phyloP scores from a whole-genome alignment of 2,888 invertebrate species.

The Oconnorella tubifera region DNA sequence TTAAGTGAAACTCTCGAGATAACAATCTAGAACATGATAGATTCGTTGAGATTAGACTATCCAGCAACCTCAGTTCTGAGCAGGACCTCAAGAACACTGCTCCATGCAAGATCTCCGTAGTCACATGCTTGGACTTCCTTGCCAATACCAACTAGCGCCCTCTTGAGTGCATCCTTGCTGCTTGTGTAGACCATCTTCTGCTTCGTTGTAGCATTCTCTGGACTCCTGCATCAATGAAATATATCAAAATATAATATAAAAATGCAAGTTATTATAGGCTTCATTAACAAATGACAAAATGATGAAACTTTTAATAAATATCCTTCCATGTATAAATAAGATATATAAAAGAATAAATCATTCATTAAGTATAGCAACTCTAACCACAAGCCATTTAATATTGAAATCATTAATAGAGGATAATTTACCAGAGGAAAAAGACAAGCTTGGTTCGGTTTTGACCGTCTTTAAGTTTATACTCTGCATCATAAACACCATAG shows the following conservation, averaged over 20 bases:
- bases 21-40: too few relatives aligned
- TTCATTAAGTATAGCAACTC: too few relatives aligned
- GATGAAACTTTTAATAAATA: too few relatives aligned
- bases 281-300: not conserved
- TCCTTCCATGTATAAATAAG: too few relatives aligned
- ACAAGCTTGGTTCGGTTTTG: conserved; percentile 44
- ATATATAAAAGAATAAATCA: too few relatives aligned
- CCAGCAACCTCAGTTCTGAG: conserved; percentile 22
- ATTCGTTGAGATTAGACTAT: too few relatives aligned
- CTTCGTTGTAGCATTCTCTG: conserved; percentile 88
- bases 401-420: conserved; percentile 14
- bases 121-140: conserved; percentile 95
- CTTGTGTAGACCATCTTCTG: conserved; percentile 77
- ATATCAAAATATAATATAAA: not conserved
- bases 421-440: conserved; percentile 50
- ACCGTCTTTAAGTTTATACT: conserved; percentile 76
- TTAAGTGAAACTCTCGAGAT: too few relatives aligned
- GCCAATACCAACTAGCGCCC: conserved; percentile 91
- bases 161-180: conserved; percentile 96
- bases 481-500: conserved; percentile 93
- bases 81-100: conserved; percentile 40
- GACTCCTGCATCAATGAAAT: conserved; percentile 64
- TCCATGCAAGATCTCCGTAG: conserved; percentile 68
- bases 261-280: not conserved
- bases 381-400: too few relatives aligned